phyloP scores from a whole-genome alignment of 2,888 invertebrate species.

The Lochmaea crataegi region DNA sequence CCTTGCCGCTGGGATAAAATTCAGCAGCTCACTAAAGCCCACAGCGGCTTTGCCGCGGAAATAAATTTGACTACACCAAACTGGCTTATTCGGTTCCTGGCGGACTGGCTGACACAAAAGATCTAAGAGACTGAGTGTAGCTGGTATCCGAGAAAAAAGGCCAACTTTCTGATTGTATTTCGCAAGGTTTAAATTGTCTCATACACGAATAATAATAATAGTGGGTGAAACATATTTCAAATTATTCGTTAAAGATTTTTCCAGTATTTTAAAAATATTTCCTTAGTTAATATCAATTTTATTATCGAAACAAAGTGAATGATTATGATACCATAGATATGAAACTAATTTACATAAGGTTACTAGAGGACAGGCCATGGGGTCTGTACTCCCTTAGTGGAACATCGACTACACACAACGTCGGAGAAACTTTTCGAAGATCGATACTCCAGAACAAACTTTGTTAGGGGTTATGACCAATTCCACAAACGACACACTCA shows the following conservation, averaged over 20 bases:
- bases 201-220: too few relatives aligned
- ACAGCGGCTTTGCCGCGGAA: too few relatives aligned
- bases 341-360: conserved; percentile 1
- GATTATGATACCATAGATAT: background rate
- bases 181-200: too few relatives aligned
- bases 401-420: conserved; percentile 19
- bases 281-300: background rate
- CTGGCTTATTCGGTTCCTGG: too few relatives aligned
- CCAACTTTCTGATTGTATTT: too few relatives aligned
- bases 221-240: background rate
- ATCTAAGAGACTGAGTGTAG: too few relatives aligned
- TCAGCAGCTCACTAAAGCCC: too few relatives aligned
- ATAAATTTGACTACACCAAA: too few relatives aligned
- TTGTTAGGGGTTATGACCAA: conserved; percentile 34
- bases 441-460: conserved; percentile 36
- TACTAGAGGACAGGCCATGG: conserved; percentile 6
- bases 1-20: too few relatives aligned
- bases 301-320: background rate
- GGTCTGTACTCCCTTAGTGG: conserved; percentile 12
- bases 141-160: too few relatives aligned
- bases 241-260: background rate
- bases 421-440: conserved; percentile 27
- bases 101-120: too few relatives aligned
- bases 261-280: background rate
- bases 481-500: conserved; percentile 8